Evolutionary conservation across 2,113 vertebrate species (phyloP).

Genomic region (Heloderma charlesbogerti): DNA sequence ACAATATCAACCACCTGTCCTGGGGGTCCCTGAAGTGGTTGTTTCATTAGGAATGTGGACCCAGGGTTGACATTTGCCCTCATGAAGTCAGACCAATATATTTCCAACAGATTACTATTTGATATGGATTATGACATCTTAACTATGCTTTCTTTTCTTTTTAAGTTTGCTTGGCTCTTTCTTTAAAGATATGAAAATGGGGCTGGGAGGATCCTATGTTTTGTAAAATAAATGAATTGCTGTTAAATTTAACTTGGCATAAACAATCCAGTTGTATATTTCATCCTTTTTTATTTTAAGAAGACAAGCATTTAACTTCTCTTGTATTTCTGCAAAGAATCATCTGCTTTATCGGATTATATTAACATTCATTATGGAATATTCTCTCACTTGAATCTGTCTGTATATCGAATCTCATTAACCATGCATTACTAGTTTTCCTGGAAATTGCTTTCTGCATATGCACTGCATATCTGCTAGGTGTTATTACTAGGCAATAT

Average conservation of each 20-base stretch:
- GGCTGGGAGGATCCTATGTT: background rate
- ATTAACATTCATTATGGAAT: conserved; percentile 23
- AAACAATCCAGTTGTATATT: conserved; percentile 15
- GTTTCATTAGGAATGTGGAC: background rate
- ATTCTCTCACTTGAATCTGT: conserved; percentile 12
- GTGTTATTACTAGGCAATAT: conserved; percentile 26
- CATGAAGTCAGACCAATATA: conserved; percentile 56
- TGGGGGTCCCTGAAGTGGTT: background rate
- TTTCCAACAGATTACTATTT: conserved; percentile 57
- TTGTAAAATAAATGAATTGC: background rate
- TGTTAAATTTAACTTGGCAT: conserved; percentile 15
- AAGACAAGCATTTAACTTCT: conserved; percentile 13
- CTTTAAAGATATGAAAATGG: conserved; percentile 19
- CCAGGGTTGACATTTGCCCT: conserved; percentile 33
- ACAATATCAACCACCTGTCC: background rate
- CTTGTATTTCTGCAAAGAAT: conserved; percentile 15
- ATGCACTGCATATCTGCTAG: conserved; percentile 11
- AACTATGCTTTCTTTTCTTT: conserved; percentile 13
- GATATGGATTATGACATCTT: conserved; percentile 23
- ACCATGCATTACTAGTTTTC: conserved; percentile 31
- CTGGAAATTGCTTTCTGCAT: conserved; percentile 28
- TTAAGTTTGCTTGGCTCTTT: background rate
- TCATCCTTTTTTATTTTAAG: conserved; percentile 15
- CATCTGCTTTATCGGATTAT: background rate
- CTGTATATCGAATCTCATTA: conserved; percentile 4